These are phyloP conservation scores for Lordiphosa fenestrarum DNA, from an alignment of 2,888 invertebrate genomes.

Conservation along the genomic window DNA sequence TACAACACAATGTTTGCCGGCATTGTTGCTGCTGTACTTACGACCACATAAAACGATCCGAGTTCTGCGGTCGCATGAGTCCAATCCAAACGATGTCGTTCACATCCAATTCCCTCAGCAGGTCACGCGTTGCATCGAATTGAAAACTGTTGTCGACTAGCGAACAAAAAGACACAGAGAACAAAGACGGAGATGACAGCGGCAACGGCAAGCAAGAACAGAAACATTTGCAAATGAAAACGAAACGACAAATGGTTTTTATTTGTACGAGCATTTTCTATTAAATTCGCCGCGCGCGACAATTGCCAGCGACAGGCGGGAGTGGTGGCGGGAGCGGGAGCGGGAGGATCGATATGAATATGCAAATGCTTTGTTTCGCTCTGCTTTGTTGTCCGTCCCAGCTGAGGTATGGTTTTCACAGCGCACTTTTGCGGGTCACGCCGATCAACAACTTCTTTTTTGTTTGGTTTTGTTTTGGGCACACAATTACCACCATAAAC, in stretches of 20 bases:
- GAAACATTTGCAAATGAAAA: conserved; percentile 35
- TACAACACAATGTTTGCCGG: conserved; percentile 32
- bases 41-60: conserved; percentile 89
- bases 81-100: conserved; percentile 90
- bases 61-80: conserved; percentile 86
- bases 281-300: conserved; percentile 7
- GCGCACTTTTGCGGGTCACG: too few relatives aligned
- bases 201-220: conserved; percentile 11
- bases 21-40: conserved; percentile 81
- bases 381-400: too few relatives aligned
- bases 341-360: too few relatives aligned
- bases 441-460: too few relatives aligned
- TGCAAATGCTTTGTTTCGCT: too few relatives aligned
- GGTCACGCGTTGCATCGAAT: conserved; percentile 89
- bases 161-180: conserved; percentile 15
- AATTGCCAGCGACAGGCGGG: too few relatives aligned
- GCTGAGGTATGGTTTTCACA: too few relatives aligned
- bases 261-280: conserved; percentile 61
- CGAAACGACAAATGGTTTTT: conserved; percentile 63
- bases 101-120: conserved; percentile 88
- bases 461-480: too few relatives aligned
- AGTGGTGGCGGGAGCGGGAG: too few relatives aligned
- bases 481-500: too few relatives aligned
- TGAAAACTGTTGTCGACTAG: conserved; percentile 88
- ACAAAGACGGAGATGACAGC: conserved; percentile 12